Evolutionary conservation across 2,888 invertebrate species (phyloP).

Genomic region (Dorcus parallelipipedus): DNA sequence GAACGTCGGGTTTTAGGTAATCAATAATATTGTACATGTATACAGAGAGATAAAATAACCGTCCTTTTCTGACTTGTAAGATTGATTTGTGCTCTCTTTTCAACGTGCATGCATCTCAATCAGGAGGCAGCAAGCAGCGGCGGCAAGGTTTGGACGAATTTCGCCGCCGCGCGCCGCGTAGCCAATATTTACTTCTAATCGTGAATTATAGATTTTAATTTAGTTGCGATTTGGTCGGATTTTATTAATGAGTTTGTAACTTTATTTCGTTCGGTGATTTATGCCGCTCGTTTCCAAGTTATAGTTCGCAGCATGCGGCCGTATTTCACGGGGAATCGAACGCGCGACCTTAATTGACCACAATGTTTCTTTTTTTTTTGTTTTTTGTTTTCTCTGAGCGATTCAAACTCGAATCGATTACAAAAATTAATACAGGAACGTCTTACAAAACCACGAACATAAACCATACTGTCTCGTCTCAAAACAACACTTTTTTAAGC

Average conservation of each 20-base stretch:
- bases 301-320: background rate
- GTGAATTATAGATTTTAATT: slow-evolving; percentile 3
- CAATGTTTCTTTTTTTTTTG: background rate
- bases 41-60: slow-evolving; percentile 28
- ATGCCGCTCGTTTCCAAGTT: background rate
- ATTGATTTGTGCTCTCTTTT: slow-evolving; percentile 1
- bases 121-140: background rate
- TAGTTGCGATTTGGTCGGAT: slow-evolving; percentile 1
- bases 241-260: slow-evolving; percentile 3
- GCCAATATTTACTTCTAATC: slow-evolving; percentile 1
- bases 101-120: slow-evolving; percentile 1
- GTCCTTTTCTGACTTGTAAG: slow-evolving; percentile 19
- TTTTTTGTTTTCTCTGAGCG: background rate
- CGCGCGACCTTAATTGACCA: background rate
- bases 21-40: slow-evolving; percentile 36
- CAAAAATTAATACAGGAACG: too few species aligned
- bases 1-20: slow-evolving; percentile 31
- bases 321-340: background rate
- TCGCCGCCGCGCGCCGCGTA: background rate
- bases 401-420: background rate
- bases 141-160: background rate
- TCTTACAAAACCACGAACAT: too few species aligned
- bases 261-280: background rate
- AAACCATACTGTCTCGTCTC: too few species aligned
- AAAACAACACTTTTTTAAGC: too few species aligned